These are phyloP conservation scores for Callipepla californica DNA, from an alignment of 2,113 vertebrate species.

Conservation along the genomic window DNA sequence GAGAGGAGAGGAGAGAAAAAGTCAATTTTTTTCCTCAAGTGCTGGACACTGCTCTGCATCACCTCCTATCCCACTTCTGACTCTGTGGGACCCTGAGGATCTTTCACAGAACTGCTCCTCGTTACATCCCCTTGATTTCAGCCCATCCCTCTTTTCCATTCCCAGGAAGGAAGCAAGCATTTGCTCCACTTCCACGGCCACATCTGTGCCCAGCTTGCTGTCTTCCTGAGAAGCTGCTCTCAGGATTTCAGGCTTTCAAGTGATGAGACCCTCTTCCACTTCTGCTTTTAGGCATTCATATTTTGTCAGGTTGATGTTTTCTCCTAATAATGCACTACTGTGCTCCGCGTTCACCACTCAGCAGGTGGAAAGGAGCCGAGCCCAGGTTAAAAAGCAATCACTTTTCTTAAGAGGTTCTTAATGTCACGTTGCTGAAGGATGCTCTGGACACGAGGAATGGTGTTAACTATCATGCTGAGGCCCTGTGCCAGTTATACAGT, in stretches of 20 bases:
- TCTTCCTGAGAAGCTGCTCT: conserved; percentile 68
- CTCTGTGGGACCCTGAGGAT: too few relatives aligned
- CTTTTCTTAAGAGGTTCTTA: conserved; percentile 49
- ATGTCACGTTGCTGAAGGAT: background rate
- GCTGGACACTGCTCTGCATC: background rate
- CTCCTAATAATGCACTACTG: conserved; percentile 73
- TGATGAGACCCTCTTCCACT: conserved; percentile 19
- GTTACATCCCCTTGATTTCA: conserved; percentile 13
- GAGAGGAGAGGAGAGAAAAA: too few relatives aligned
- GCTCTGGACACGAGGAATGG: background rate
- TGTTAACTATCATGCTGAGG: background rate
- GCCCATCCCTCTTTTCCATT: background rate
- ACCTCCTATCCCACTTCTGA: background rate
- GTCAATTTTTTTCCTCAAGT: background rate
- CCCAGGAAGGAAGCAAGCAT: conserved; percentile 65
- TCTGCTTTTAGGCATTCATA: conserved; percentile 42
- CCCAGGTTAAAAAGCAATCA: conserved; percentile 72
- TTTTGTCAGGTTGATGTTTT: background rate
- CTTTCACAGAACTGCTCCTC: conserved; percentile 42
- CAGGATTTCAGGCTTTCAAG: conserved; percentile 57
- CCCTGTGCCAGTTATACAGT: background rate
- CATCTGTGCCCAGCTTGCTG: conserved; percentile 9
- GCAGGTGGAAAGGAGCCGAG: conserved; percentile 58
- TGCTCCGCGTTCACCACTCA: conserved; percentile 82
- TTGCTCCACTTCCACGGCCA: conserved; percentile 15